These are phyloP conservation scores for Hemithea aestivaria DNA, from an alignment of 2,888 invertebrate species.

Conservation along the genomic window DNA sequence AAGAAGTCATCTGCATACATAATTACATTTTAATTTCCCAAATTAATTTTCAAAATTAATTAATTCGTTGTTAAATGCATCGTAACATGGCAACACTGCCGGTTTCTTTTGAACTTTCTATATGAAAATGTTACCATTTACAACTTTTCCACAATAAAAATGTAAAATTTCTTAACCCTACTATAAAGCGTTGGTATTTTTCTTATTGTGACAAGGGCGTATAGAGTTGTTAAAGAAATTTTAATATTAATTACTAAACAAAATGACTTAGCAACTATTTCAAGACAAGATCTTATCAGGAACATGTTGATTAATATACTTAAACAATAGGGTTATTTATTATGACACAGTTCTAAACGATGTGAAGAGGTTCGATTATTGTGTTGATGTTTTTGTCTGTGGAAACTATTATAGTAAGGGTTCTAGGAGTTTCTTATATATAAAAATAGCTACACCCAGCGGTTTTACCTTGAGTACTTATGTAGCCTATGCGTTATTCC, in stretches of 20 bases:
- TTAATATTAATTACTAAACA: constrained; percentile 21
- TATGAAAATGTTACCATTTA: not conserved
- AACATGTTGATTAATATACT: constrained; percentile 3
- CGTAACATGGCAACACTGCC: constrained; percentile 22
- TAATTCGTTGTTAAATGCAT: constrained; percentile 27
- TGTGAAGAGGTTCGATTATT: not conserved
- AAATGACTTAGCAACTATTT: constrained; percentile 24
- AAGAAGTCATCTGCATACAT: no score
- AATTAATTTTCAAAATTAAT: constrained; percentile 20
- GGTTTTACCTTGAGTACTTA: no score
- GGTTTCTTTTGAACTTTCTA: constrained; percentile 5
- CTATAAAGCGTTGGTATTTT: no score
- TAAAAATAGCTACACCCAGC: no score
- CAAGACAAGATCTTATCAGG: constrained; percentile 10
- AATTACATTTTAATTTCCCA: constrained; percentile 1
- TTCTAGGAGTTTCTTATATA: no score
- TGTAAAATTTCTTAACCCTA: no score
- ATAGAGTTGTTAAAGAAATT: not conserved
- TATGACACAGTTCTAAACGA: constrained; percentile 4
- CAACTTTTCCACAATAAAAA: not conserved
- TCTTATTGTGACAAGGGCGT: constrained; percentile 2
- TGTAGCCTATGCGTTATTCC: no score
- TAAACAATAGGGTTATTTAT: constrained; percentile 10
- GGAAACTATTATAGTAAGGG: no score
- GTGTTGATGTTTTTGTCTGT: no score